These are phyloP conservation scores for Entelurus aequoreus DNA, from an alignment of 2,113 vertebrate species.

Conservation along the genomic window DNA sequence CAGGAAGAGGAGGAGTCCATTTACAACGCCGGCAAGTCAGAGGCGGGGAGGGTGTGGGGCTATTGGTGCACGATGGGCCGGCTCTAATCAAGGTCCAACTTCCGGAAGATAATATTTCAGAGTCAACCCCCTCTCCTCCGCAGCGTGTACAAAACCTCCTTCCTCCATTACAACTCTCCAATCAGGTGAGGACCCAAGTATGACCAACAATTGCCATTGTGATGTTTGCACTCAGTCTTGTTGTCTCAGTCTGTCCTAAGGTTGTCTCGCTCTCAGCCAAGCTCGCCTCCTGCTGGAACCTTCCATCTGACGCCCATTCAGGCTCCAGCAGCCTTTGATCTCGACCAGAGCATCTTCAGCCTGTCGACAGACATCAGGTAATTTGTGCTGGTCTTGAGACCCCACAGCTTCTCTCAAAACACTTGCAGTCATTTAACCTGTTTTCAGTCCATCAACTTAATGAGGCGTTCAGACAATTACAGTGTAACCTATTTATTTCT, in stretches of 20 bases:
- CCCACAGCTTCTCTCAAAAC: too few relatives aligned
- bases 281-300: slow-evolving; percentile 57
- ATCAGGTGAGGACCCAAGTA: slow-evolving; percentile 47
- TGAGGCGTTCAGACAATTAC: too few relatives aligned
- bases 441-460: too few relatives aligned
- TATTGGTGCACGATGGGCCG: slow-evolving; percentile 23
- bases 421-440: too few relatives aligned
- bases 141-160: slow-evolving; percentile 38
- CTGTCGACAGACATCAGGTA: slow-evolving; percentile 72
- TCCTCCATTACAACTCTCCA: slow-evolving; percentile 52
- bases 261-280: slow-evolving; percentile 66
- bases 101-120: slow-evolving; percentile 8
- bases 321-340: slow-evolving; percentile 59
- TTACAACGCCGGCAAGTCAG: slow-evolving; percentile 37
- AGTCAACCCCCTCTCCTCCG: slow-evolving; percentile 12
- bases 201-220: background rate
- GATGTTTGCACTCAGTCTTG: background rate
- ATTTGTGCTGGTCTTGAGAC: slow-evolving; percentile 8
- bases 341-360: slow-evolving; percentile 76
- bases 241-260: slow-evolving; percentile 47
- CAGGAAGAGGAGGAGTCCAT: slow-evolving; percentile 20
- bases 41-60: background rate
- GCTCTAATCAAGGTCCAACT: slow-evolving; percentile 44
- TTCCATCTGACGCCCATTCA: slow-evolving; percentile 34
- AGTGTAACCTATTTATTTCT: too few relatives aligned